These are phyloP conservation scores for Mungos mungo DNA, from an alignment of 2,113 vertebrate genomes.

Conservation along the genomic window DNA sequence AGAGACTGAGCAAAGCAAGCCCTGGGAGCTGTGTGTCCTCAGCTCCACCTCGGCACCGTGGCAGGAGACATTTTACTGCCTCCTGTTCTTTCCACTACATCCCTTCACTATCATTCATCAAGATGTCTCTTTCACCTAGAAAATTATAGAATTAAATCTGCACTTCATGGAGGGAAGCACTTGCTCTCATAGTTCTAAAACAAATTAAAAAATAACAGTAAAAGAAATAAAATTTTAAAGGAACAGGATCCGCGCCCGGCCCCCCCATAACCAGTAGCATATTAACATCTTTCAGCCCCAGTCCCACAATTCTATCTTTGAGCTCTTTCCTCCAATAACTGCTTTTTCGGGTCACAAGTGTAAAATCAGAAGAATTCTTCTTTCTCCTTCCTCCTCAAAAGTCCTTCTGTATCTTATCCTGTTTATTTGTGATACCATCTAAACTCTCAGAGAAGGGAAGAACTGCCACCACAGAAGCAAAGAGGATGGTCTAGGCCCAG, in stretches of 20 bases:
- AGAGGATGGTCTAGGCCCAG: neutral
- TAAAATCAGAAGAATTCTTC: neutral
- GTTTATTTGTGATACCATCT: constrained; percentile 9
- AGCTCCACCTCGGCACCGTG: accelerated
- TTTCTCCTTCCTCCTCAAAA: neutral
- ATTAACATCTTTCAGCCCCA: neutral
- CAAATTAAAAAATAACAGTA: neutral
- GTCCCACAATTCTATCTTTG: neutral
- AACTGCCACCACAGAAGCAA: neutral
- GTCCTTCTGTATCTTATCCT: neutral
- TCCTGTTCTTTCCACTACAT: neutral
- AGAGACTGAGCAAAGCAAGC: neutral
- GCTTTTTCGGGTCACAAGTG: neutral
- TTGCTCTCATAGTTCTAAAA: neutral
- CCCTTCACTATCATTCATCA: neutral
- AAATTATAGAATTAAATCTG: neutral
- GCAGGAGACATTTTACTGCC: accelerated
- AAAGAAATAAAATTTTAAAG: neutral
- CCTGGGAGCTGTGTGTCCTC: neutral
- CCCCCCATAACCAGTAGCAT: no score
- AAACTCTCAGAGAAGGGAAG: neutral
- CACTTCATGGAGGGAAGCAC: neutral
- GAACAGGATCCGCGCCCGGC: no score
- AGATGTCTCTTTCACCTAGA: neutral
- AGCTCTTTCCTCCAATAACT: neutral